Conservation (phyloP, 2,113 vertebrate species). For the Alligator mississippiensis region DNA sequence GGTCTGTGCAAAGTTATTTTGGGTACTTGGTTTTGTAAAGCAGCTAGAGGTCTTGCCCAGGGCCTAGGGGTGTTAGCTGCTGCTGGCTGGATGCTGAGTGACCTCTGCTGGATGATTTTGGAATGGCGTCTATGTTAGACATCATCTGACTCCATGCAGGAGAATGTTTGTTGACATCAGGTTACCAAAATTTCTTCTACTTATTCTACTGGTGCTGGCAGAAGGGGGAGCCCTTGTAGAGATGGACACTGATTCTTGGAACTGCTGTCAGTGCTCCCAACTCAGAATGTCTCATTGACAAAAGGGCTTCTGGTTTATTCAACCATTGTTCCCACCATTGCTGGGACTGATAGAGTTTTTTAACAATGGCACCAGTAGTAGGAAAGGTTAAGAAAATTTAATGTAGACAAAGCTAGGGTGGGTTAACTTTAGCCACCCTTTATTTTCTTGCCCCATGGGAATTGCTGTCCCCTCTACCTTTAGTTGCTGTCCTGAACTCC, state of each 20-base stretch:
- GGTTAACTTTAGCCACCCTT: no score
- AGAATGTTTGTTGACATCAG: no score
- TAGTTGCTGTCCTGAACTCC: neutral
- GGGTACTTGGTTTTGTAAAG: slow-evolving; percentile 4
- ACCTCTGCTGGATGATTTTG: neutral
- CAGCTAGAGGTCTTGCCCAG: neutral
- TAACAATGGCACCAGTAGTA: neutral
- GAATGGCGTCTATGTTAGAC: neutral
- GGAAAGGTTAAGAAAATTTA: neutral
- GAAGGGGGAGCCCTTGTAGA: no score
- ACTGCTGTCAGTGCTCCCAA: no score
- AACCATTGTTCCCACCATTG: no score
- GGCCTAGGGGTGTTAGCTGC: neutral
- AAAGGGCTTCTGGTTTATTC: no score
- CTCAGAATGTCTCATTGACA: no score
- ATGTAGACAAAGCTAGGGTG: neutral
- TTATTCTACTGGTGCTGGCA: no score
- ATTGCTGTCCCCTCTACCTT: neutral
- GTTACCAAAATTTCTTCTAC: no score
- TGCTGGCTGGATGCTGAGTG: neutral
- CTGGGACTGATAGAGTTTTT: neutral
- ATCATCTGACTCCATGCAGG: no score
- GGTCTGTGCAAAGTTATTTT: neutral
- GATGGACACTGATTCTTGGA: no score
- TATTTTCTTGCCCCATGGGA: neutral